Conservation (phyloP, 1,140 invertebrate species). For the Caenorhabditis latens region DNA sequence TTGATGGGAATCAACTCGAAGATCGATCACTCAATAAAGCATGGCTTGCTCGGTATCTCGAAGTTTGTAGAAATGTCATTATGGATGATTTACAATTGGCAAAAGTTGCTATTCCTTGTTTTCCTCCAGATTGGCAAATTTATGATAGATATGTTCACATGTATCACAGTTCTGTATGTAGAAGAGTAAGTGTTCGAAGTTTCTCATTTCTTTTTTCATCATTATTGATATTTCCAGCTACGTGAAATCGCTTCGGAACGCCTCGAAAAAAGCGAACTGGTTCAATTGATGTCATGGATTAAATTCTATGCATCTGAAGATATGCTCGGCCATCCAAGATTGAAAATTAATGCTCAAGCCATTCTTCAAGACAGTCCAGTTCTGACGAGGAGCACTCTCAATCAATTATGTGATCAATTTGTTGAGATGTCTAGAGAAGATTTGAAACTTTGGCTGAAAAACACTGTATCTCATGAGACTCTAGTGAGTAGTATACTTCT, state of each 20-base stretch:
- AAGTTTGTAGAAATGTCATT: conserved; percentile 69
- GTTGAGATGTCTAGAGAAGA: conserved; percentile 87
- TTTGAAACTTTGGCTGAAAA: conserved; percentile 95
- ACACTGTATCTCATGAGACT: conserved; percentile 89
- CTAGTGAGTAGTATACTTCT: conserved; percentile 78
- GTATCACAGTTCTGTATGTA: conserved; percentile 90
- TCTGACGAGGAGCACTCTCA: conserved; percentile 80
- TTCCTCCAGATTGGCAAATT: conserved; percentile 95
- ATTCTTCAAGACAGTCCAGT: conserved; percentile 83
- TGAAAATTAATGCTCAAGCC: conserved; percentile 87
- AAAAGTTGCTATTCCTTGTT: conserved; percentile 89
- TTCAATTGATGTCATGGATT: conserved; percentile 92
- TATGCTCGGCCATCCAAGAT: conserved; percentile 88
- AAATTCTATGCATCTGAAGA: conserved; percentile 82
- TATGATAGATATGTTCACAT: conserved; percentile 90
- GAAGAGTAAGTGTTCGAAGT: conserved; percentile 83
- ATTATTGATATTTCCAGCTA: conserved; percentile 81
- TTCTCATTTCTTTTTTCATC: conserved; percentile 46
- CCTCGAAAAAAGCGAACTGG: conserved; percentile 95
- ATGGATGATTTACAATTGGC: conserved; percentile 73
- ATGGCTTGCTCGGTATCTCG: conserved; percentile 86
- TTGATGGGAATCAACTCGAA: conserved; percentile 88
- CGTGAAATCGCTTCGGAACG: conserved; percentile 89
- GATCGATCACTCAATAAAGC: conserved; percentile 91
- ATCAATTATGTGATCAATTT: conserved; percentile 87